Percentiles rank a stretch among this genome's conserved stretches.
Evolutionary conservation across 53 echinoderm and acorn worm genomes (phyloP).

Genomic region (Temnopleurus reevesii): DNA sequence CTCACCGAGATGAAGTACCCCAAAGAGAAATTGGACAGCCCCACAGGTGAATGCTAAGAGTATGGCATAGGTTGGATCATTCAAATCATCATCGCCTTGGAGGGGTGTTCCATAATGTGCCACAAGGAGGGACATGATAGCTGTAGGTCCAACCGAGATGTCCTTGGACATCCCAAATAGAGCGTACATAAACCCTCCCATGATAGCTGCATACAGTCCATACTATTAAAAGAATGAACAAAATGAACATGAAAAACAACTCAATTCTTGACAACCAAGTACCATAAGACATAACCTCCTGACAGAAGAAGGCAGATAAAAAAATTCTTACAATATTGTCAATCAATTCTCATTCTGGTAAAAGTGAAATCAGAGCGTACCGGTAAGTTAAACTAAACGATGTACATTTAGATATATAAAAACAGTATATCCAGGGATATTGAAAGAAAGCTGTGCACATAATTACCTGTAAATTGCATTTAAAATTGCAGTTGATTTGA

Average conservation of each 20-base stretch:
- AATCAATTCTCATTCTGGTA: too few species aligned
- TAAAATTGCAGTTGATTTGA: too few species aligned
- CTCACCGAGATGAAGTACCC: conserved; percentile 79
- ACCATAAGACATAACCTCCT: too few species aligned
- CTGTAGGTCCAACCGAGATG: conserved; percentile 88
- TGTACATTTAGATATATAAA: too few species aligned
- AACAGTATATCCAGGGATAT: too few species aligned
- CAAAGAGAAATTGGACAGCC: conserved; percentile 70
- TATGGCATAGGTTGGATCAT: conserved; percentile 90
- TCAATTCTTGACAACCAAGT: too few species aligned
- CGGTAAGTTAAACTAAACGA: too few species aligned
- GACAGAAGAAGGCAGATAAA: too few species aligned
- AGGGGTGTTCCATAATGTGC: conserved; percentile 76
- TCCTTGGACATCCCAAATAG: conserved; percentile 94
- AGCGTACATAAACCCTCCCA: conserved; percentile 89
- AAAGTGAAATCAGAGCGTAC: too few species aligned
- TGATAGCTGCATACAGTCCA: conserved; percentile 87
- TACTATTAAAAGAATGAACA: conserved; percentile 60
- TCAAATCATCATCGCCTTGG: conserved; percentile 37
- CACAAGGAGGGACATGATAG: conserved; percentile 91
- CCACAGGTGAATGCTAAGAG: conserved; percentile 86
- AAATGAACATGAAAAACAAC: background rate
- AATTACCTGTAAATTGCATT: too few species aligned
- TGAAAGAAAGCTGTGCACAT: too few species aligned
- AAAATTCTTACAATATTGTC: too few species aligned